A percentile compares a stretch with the other conserved stretches of the same genome.
These are phyloP conservation scores for Plusia festucae DNA, from an alignment of 2,888 invertebrate genomes.

Conservation along the genomic window DNA sequence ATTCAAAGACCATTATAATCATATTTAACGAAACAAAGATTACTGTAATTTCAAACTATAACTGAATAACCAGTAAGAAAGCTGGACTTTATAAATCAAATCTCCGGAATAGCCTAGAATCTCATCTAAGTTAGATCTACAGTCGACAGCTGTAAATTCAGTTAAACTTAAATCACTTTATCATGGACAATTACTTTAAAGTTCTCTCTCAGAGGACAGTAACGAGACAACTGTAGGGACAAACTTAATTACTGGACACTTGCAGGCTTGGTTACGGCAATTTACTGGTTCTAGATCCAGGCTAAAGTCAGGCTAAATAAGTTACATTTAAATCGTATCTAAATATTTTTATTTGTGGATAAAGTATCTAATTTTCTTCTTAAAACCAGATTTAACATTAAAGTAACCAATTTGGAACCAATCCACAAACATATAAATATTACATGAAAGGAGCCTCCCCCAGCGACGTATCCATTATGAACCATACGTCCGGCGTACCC, in stretches of 20 bases:
- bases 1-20: no score
- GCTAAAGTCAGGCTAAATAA: constrained; percentile 8
- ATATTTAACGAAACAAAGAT: no score
- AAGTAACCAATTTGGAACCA: no score
- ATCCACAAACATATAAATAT: no score
- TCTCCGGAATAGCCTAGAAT: not conserved
- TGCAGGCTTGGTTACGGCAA: constrained; percentile 13
- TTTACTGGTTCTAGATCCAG: constrained; percentile 14
- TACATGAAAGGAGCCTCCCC: no score
- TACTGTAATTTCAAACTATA: no score
- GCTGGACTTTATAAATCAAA: not conserved
- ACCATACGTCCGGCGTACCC: no score
- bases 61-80: not conserved
- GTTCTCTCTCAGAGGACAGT: not conserved
- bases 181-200: constrained; percentile 25
- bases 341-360: no score
- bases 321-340: no score
- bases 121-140: not conserved
- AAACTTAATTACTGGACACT: constrained; percentile 40
- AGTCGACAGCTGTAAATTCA: not conserved
- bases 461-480: no score
- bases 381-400: no score
- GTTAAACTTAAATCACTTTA: constrained; percentile 33
- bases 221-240: constrained; percentile 23
- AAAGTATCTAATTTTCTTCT: no score